Evolutionary conservation across 2,113 vertebrate genomes (phyloP), one percentile per base, ranked within the genome.

Genomic region (Morphnarchus princeps): DNA sequence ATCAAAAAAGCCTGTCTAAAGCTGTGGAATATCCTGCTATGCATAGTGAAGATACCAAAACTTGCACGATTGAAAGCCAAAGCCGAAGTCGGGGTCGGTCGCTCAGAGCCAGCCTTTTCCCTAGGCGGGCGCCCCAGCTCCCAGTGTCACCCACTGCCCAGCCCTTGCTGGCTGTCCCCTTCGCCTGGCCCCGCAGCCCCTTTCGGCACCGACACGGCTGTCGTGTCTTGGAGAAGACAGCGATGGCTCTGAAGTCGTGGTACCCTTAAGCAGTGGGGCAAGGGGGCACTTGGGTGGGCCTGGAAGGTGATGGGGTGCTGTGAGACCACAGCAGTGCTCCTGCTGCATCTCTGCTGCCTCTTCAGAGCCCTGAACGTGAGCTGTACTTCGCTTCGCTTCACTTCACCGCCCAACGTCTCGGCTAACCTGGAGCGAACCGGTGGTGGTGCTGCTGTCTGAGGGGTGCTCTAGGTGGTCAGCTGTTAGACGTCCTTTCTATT

Each of bases 201-300:
- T 6, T 16, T 40, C 8, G 15, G 24, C 82, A 26, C 58, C 1
- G 19, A 45, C 45, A 12, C 2, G 0, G 5, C 49, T 45, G 45
- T 20, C 19, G 45, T 20, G 45, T 45, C 2, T 5, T 42, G 63
- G 54, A 47, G 77, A 31, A 38, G 47, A 3, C 47, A 50, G 31
- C 0, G 0, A 6, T 62, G 73, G 22, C 57, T 86, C 49, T 50
- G 50, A 52, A 58, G 82, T n/a, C 4, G 0, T 25, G 54, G 43
- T 8, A 9, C 40, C 20, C 0, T 42, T 24, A 18, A 32, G 57
- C n/a, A 50, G 32, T 0, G 0, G 31, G 40, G 21, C 55, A 28
- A 36, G 26, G 17, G 32, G 15, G 6, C 20, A 1, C 6, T 0
- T 21, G 25, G 31, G 12, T 42, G 61, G 29, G 20, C 13, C 20